A percentile compares a stretch with the other conserved stretches of the same genome.
phyloP scores from a whole-genome alignment of 2,888 invertebrate genomes.

The Teleogryllus oceanicus region DNA sequence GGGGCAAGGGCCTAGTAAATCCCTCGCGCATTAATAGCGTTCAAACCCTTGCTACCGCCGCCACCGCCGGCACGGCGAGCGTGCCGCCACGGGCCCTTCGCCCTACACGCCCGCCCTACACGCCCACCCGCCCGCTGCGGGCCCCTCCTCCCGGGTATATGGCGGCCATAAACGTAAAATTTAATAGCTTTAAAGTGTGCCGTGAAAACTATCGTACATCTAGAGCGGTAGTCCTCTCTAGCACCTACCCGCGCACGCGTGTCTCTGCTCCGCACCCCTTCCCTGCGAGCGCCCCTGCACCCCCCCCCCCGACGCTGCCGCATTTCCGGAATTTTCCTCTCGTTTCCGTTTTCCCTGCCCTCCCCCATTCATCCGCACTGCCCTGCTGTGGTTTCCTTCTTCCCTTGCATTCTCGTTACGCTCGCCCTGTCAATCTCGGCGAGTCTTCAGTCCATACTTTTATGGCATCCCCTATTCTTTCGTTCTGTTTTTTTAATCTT shows the following conservation, averaged over 20 bases:
- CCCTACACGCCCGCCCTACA: not conserved
- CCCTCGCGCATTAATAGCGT: not conserved
- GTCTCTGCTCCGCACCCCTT: not conserved
- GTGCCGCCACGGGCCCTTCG: not conserved
- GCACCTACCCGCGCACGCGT: not conserved
- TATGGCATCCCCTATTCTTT: too few relatives aligned
- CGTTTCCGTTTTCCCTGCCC: too few relatives aligned
- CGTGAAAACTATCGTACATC: slow-evolving; percentile 1
- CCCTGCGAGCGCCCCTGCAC: not conserved
- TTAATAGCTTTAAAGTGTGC: not conserved
- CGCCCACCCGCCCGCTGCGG: not conserved
- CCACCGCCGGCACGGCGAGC: not conserved
- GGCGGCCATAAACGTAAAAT: not conserved
- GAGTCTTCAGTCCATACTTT: too few relatives aligned
- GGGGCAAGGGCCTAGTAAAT: not conserved
- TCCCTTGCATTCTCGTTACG: too few relatives aligned
- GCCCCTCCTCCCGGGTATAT: not conserved
- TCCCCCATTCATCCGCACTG: too few relatives aligned
- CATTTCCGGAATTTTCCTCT: too few relatives aligned
- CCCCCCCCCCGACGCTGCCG: too few relatives aligned
- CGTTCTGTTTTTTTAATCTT: too few relatives aligned
- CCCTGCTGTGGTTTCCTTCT: too few relatives aligned
- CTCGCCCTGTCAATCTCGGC: too few relatives aligned
- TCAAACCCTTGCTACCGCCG: not conserved
- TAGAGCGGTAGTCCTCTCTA: not conserved